Evolutionary conservation across 1,140 invertebrate genomes (phyloP).

Genomic region (Hyposmocoma kahamanoa): DNA sequence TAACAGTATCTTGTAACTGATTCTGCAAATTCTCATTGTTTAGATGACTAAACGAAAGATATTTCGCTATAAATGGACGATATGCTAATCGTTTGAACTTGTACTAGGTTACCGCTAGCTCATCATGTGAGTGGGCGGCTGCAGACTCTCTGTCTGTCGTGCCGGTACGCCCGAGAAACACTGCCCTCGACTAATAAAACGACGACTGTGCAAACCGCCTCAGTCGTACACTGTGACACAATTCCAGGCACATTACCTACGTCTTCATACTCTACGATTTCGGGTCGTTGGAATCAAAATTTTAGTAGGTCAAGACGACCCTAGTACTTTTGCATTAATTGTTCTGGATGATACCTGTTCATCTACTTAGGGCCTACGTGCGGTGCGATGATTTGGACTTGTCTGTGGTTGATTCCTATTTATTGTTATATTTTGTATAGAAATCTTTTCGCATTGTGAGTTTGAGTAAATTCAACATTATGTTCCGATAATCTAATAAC

Average conservation of each 20-base stretch:
- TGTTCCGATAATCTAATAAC: no score
- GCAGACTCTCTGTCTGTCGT: conserved; percentile 39
- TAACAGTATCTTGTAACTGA: no score
- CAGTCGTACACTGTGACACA: conserved; percentile 61
- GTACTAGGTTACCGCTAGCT: neutral
- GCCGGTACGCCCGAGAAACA: conserved; percentile 28
- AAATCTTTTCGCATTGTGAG: no score
- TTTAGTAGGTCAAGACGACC: conserved; percentile 2
- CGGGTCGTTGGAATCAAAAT: conserved; percentile 11
- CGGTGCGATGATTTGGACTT: no score
- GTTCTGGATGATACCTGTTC: conserved; percentile 8
- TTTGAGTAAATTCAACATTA: no score
- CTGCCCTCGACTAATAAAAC: conserved; percentile 53
- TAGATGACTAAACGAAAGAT: no score
- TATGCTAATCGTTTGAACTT: conserved; percentile 1
- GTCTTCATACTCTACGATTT: conserved; percentile 44
- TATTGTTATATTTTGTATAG: no score
- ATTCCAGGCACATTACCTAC: conserved; percentile 65
- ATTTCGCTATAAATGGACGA: no score
- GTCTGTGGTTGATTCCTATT: no score
- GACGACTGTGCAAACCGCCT: conserved; percentile 46
- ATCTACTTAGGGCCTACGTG: no score
- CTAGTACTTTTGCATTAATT: neutral
- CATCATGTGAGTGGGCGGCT: conserved; percentile 27
- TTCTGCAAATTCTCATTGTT: no score